Evolutionary conservation across 2,888 invertebrate species (phyloP).

Genomic region (Hymenopus coronatus): DNA sequence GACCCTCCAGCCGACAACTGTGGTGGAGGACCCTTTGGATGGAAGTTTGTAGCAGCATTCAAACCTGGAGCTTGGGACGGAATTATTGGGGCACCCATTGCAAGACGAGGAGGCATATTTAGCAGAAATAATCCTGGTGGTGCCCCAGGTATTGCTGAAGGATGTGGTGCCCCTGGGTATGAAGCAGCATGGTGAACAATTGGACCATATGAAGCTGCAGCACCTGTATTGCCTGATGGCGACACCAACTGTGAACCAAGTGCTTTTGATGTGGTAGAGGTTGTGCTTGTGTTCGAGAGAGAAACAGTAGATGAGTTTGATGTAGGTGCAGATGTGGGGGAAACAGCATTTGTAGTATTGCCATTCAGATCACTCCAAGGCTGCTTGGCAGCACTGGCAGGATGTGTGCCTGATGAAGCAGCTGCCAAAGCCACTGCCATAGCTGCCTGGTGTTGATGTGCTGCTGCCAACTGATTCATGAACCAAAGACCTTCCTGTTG

Average conservation of each 20-base stretch:
- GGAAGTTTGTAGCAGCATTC: neutral
- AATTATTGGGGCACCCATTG: constrained; percentile 20
- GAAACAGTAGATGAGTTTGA: neutral
- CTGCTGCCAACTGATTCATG: constrained; percentile 38
- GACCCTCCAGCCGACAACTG: constrained; percentile 41
- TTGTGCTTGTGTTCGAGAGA: neutral
- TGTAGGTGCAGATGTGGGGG: constrained; percentile 28
- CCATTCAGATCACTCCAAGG: constrained; percentile 47
- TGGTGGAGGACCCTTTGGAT: constrained; percentile 33
- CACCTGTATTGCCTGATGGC: neutral
- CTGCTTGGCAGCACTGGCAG: constrained; percentile 37
- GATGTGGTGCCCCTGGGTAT: constrained; percentile 15
- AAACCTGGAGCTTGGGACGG: neutral
- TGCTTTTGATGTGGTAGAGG: neutral
- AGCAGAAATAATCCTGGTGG: constrained; percentile 28
- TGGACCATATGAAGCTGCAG: neutral
- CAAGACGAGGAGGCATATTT: constrained; percentile 30
- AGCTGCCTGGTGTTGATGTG: constrained; percentile 63
- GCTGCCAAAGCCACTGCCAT: constrained; percentile 54
- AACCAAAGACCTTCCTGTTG: constrained; percentile 28
- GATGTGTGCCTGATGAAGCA: constrained; percentile 37
- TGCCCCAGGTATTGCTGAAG: constrained; percentile 24
- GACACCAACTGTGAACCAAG: neutral
- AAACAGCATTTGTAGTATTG: constrained; percentile 40
- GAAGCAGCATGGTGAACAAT: constrained; percentile 7